These are phyloP conservation scores for Acropora yongei DNA, from an alignment of 64 coral and sea anemone genomes.

Conservation along the genomic window DNA sequence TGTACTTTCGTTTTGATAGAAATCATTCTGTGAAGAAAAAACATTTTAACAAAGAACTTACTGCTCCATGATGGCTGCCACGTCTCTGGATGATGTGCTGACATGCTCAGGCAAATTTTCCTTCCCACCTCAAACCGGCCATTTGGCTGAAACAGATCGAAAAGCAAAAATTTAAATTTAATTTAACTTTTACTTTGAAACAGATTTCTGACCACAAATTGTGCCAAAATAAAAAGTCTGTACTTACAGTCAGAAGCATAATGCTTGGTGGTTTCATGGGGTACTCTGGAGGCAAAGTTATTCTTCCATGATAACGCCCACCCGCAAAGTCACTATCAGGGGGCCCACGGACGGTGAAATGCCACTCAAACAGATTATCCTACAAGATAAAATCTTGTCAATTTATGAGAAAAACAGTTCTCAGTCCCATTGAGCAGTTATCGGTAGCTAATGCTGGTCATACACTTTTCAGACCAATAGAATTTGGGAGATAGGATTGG, in stretches of 20 bases:
- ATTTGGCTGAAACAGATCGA: slow-evolving; percentile 78
- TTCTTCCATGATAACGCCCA: slow-evolving; percentile 97
- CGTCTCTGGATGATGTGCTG: slow-evolving; percentile 98
- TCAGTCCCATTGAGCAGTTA: too few species aligned
- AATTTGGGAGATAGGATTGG: too few species aligned
- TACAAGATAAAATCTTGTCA: not conserved
- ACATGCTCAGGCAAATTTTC: slow-evolving; percentile 99
- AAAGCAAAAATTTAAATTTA: not conserved
- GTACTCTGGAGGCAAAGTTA: slow-evolving; percentile 94
- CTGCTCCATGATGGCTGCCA: slow-evolving; percentile 99
- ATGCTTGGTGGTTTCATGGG: slow-evolving; percentile 99
- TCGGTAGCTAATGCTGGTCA: too few species aligned
- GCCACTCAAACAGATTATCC: slow-evolving; percentile 99
- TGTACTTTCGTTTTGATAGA: too few species aligned
- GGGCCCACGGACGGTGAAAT: slow-evolving; percentile 96
- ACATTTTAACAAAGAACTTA: slow-evolving; percentile 51
- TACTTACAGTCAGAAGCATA: slow-evolving; percentile 95
- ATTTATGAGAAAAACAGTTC: not conserved
- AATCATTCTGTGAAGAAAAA: too few species aligned
- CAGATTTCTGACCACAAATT: too few species aligned
- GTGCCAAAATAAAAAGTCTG: too few species aligned
- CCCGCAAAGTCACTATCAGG: slow-evolving; percentile 96
- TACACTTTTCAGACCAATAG: too few species aligned
- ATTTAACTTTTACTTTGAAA: not conserved
- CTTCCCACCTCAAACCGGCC: slow-evolving; percentile 94